Evolutionary conservation across 2,113 vertebrate genomes (phyloP).

Genomic region (Pygoscelis antarcticus): DNA sequence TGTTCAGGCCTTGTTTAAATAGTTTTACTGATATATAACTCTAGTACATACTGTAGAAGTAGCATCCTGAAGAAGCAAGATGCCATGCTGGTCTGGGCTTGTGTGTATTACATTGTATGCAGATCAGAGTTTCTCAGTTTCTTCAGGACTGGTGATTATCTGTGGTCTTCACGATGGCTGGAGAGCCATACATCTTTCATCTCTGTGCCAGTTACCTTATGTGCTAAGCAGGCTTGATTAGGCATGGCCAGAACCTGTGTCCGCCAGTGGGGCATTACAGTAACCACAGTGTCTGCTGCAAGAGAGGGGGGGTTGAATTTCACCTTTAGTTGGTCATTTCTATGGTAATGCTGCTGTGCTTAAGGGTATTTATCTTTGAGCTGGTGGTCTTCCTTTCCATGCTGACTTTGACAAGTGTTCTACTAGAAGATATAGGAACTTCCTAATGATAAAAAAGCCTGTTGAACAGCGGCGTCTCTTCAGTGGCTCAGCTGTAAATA

Average conservation of each 20-base stretch:
- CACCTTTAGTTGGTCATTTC: background rate
- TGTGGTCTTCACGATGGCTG: background rate
- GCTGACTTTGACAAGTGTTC: background rate
- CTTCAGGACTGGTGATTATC: background rate
- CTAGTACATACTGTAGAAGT: rapidly evolving
- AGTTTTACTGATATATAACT: background rate
- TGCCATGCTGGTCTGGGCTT: background rate
- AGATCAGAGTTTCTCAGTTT: background rate
- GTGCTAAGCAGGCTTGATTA: background rate
- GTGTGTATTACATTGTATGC: rapidly evolving
- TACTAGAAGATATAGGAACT: background rate
- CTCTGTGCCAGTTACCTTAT: background rate
- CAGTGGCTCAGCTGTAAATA: background rate
- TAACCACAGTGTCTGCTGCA: background rate
- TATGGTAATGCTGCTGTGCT: rapidly evolving
- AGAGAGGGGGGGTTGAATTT: background rate
- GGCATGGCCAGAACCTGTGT: background rate
- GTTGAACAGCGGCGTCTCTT: background rate
- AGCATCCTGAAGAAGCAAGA: background rate
- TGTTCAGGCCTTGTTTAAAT: background rate
- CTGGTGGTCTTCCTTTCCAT: background rate
- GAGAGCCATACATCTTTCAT: background rate
- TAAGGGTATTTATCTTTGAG: background rate
- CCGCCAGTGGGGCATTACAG: background rate
- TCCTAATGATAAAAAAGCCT: background rate